Conservation (phyloP, 2,797 vertebrate genomes). For the Menidia menidia region DNA sequence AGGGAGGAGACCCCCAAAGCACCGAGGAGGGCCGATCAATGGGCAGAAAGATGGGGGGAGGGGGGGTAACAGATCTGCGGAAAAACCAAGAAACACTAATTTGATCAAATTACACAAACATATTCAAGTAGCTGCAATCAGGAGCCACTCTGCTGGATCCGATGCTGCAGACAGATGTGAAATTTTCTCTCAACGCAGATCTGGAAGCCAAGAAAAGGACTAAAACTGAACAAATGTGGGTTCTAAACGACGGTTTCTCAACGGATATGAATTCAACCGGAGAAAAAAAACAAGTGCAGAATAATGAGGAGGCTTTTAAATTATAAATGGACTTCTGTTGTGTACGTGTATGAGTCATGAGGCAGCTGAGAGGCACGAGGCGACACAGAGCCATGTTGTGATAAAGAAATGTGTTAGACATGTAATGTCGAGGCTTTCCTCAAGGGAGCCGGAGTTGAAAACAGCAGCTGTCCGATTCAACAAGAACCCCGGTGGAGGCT, state of each 20-base stretch:
- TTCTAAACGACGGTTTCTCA: not conserved
- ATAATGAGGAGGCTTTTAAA: constrained; percentile 34
- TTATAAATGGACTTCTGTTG: constrained; percentile 14
- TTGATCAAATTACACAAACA: constrained; percentile 10
- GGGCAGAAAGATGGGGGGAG: constrained; percentile 1
- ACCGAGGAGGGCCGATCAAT: constrained; percentile 6
- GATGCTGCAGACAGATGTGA: constrained; percentile 14
- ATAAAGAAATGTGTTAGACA: constrained; percentile 20
- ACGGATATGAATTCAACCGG: constrained; percentile 6
- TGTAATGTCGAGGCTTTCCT: constrained; percentile 24
- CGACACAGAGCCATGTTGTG: constrained; percentile 20
- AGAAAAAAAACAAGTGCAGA: constrained; percentile 5
- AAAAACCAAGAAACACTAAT: constrained; percentile 10
- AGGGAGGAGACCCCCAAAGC: not conserved
- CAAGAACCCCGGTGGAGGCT: constrained; percentile 1
- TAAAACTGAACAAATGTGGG: not conserved
- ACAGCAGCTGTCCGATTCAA: constrained; percentile 20
- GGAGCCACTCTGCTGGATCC: constrained; percentile 1
- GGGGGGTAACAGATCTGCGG: not conserved
- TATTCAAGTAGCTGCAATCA: constrained; percentile 5
- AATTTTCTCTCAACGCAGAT: constrained; percentile 12
- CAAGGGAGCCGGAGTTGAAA: constrained; percentile 20
- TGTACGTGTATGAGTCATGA: constrained; percentile 16
- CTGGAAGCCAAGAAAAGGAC: not conserved
- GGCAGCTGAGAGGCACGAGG: constrained; percentile 5